Base-by-base conservation (phyloP, 2,888 invertebrate species). In the Eupithecia dodoneata region DNA sequence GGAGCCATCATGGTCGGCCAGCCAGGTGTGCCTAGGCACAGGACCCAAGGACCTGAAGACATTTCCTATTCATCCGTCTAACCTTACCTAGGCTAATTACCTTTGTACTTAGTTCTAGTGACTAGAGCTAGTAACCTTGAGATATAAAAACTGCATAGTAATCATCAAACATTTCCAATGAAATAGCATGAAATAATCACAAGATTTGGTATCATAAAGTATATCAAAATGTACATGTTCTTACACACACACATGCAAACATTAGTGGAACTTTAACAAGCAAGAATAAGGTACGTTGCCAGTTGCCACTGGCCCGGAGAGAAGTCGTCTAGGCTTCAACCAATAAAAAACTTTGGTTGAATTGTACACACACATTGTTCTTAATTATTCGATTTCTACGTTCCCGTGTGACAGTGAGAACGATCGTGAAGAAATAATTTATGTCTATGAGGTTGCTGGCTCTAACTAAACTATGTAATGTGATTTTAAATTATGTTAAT, bases 41-140 rank as follows among this genome's bases (percentile, higher is more conserved):
- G 80, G 77, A 84, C 81, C 78, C 76, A 81, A 85, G 85, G 85
- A 86, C 77, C 75, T 80, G 83, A 83, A 83, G 83, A 85, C 83
- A 79, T 82, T 65, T 81, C 76, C 72, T 76, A 77, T 76, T 77
- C 75, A 77, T 49, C 55, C 80, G 74, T 55, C 71, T 81, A 79
- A 55, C 30, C 18, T 81, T 75, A 55, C 12, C 18, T 30, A 63
- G 30, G 45, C 73, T 75, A 75, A 66, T 71, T 75, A 75, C 47
- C 72, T 73, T 30, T 75, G 75, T 71, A 75, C 47, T 59, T 73
- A 73, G 44, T 45, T 69, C 4, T 71, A 69, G 55, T 67, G 18
- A 30, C 15, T 67, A 44, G 67, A 74, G 67, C 44, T 74, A 45
- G 55, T 42, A 52, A 65, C 41, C 73, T 30, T 12, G 45, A 70